Evolutionary conservation across 2,888 invertebrate genomes (phyloP), one percentile per base, ranked within the genome.

Genomic region (Melipona bicolor): DNA sequence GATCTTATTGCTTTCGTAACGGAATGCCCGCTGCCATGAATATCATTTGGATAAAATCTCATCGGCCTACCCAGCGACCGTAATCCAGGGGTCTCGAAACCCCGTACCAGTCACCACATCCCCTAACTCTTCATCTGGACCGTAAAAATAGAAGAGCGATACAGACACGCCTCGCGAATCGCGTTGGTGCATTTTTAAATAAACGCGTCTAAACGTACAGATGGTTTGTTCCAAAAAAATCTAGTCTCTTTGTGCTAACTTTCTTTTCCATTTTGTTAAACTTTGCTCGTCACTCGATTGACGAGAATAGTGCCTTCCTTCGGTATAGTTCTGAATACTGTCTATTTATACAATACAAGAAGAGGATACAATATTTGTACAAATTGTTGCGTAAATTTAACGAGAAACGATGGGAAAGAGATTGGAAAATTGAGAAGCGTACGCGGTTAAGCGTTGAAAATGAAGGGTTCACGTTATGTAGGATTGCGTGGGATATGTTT

Each of bases 31-130:
- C 71, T 74, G 61, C 87, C 92, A 92, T 92, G 92, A 93, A 93
- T 92, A 92, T 88, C 91, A 92, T 93, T 93, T 91, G 91, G 91
- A 93, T 93, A 93, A 91, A 92, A 93, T 92, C 92, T 93, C 92
- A 90, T 93, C 90, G 88, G 90, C 89, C 80, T 89, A 90, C 82
- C 85, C 85, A 83, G 68, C 85, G 78, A 79, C 79, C 86, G 75
- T 83, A 83, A 86, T 1, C 43, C 79, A 77, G 87, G 87, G 89
- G 90, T 84, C 75, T 79, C 43, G 19, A 74, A 85, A 79, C 78
- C 84, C 80, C 65, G 80, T 49, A 54, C 80, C 86, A 84, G 86
- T 82, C 86, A 81, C 84, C 88, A 87, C 79, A 70, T 73, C 78
- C 74, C 83, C 75, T 81, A 73, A 61, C 69, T 27, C 49, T 71